Conservation (phyloP, 2,797 vertebrate genomes). For the Pantherophis vulpinus region DNA sequence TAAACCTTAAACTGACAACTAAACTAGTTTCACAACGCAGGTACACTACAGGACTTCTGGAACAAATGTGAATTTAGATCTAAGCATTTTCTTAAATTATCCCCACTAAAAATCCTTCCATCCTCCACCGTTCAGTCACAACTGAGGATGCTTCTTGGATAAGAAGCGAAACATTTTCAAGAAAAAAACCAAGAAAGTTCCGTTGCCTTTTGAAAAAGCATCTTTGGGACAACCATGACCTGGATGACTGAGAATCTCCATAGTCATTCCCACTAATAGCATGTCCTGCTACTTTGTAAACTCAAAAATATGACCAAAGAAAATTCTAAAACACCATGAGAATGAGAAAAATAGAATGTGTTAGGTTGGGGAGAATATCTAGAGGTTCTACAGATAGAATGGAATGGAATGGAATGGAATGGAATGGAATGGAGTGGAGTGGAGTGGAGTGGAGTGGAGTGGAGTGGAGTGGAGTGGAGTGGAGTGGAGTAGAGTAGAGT, state of each 20-base stretch:
- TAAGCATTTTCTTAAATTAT: neutral
- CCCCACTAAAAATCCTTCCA: neutral
- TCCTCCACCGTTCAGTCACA: neutral
- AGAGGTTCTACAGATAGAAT: neutral
- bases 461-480: too few relatives aligned
- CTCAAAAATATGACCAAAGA: neutral
- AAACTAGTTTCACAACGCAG: neutral
- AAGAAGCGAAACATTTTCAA: neutral
- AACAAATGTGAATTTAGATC: neutral
- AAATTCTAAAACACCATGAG: neutral
- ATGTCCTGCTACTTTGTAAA: neutral
- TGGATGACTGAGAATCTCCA: neutral
- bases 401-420: too few relatives aligned
- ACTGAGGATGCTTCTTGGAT: neutral
- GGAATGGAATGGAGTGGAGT: too few relatives aligned
- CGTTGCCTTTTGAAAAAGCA: neutral
- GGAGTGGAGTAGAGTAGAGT: too few relatives aligned
- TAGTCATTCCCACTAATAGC: neutral
- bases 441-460: too few relatives aligned
- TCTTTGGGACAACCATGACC: neutral
- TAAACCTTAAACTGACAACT: neutral
- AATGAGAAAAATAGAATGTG: neutral
- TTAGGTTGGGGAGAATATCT: neutral
- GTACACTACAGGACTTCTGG: neutral
- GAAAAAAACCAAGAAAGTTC: neutral